A percentile compares a stretch with the other conserved stretches of the same genome.
Conservation (phyloP, 2,888 invertebrate genomes). For the Agrenia bidenticulata region DNA sequence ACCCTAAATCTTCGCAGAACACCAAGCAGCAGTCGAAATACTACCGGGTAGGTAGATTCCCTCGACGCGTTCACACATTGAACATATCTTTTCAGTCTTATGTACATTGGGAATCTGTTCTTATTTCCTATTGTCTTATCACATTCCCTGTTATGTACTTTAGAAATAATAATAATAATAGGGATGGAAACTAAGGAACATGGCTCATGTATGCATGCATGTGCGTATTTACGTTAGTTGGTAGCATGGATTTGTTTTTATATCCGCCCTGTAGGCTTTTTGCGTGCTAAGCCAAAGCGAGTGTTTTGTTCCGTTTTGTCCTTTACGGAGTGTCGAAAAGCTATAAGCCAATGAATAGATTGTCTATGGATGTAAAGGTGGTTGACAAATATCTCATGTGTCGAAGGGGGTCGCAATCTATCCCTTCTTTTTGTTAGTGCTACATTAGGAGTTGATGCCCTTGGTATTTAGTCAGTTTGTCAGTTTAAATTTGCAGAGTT, state of each 20-base stretch:
- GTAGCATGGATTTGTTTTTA: not conserved
- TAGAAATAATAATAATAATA: not conserved
- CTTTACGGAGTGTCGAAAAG: not conserved
- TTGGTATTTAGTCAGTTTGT: no score
- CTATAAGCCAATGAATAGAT: not conserved
- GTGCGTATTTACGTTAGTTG: not conserved
- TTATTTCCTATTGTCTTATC: no score
- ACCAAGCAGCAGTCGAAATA: no score
- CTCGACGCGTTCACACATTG: no score
- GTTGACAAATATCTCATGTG: not conserved
- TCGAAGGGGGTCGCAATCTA: not conserved
- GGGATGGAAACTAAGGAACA: not conserved
- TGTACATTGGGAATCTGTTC: no score
- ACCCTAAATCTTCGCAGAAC: no score
- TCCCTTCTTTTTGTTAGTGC: not conserved
- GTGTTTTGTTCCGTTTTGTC: conserved; percentile 6
- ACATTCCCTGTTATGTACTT: no score
- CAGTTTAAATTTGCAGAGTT: no score
- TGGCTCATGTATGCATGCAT: not conserved
- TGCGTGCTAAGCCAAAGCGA: conserved; percentile 9
- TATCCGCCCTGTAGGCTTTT: not conserved
- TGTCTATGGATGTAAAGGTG: not conserved
- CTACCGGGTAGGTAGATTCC: no score
- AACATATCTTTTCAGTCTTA: no score
- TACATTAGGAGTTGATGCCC: no score